These are phyloP conservation scores for Hyposoter dolosus DNA, from an alignment of 2,888 invertebrate genomes.

Conservation along the genomic window DNA sequence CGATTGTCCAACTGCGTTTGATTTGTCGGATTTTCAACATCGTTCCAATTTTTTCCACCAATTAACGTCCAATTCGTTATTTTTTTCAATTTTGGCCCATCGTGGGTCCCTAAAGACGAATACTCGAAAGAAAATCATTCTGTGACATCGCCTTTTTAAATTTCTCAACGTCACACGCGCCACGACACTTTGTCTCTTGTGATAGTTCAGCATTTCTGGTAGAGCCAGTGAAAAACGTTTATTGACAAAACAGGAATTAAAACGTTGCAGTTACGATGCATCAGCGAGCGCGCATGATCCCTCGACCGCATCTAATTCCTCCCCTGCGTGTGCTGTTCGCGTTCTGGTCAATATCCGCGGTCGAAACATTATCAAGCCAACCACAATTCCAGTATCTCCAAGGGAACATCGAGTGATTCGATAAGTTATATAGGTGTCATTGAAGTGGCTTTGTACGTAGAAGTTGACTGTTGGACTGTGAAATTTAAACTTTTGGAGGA, in stretches of 20 bases:
- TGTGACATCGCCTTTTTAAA: too few species aligned
- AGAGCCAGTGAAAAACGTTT: too few species aligned
- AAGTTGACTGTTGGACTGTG: conserved; percentile 28
- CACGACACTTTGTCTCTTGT: too few species aligned
- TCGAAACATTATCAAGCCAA: conserved; percentile 59
- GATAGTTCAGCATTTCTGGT: too few species aligned
- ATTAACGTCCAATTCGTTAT: conserved; percentile 6
- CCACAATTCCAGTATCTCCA: conserved; percentile 41
- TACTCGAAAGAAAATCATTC: not conserved
- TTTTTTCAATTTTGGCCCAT: not conserved
- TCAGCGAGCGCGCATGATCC: not conserved
- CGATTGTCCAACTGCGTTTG: conserved; percentile 33
- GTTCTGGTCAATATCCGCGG: conserved; percentile 41
- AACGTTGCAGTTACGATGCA: not conserved
- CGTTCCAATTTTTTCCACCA: not conserved
- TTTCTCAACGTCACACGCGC: too few species aligned
- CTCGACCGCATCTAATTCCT: not conserved
- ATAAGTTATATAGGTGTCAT: conserved; percentile 71
- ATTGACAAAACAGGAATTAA: not conserved
- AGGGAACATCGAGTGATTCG: conserved; percentile 67
- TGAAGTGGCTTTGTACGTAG: conserved; percentile 64
- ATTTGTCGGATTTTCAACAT: not conserved
- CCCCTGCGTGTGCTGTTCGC: not conserved
- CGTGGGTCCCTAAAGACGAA: not conserved
- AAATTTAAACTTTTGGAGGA: conserved; percentile 40